Evolutionary conservation across 2,888 invertebrate genomes (phyloP).

Genomic region (Eumacrocentrus americanus): DNA sequence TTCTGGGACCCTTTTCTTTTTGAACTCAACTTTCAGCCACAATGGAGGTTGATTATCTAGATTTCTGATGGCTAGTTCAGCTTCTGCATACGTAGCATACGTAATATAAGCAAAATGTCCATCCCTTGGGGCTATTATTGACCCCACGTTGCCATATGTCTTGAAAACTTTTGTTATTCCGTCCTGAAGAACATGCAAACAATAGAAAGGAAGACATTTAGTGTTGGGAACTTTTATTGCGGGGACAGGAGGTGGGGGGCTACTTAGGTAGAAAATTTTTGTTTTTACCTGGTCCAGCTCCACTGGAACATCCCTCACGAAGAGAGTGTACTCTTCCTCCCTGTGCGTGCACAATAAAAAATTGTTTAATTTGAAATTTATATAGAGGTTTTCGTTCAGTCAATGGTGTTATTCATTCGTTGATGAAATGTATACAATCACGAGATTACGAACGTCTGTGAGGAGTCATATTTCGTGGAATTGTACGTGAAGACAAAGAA

Average conservation of each 20-base stretch:
- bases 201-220: neutral
- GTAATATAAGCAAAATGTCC: constrained; percentile 46
- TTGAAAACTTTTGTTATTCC: constrained; percentile 44
- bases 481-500: too few relatives aligned
- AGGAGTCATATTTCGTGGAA: neutral
- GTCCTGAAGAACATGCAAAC: constrained; percentile 40
- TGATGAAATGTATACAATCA: neutral
- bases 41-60: constrained; percentile 47
- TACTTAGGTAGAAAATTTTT: constrained; percentile 7
- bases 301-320: constrained; percentile 44
- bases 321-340: constrained; percentile 38
- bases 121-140: constrained; percentile 32
- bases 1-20: constrained; percentile 31
- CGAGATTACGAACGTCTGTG: neutral
- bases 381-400: neutral
- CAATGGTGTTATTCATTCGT: neutral
- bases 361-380: neutral
- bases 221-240: neutral
- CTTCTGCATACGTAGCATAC: constrained; percentile 45
- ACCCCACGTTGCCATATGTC: constrained; percentile 40
- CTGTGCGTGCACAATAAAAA: neutral
- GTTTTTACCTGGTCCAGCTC: constrained; percentile 44
- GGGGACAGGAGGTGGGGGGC: too few relatives aligned
- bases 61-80: constrained; percentile 48
- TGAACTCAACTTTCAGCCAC: constrained; percentile 44